Conservation (phyloP, 2,113 vertebrate genomes). For the Paradisaea rubra region DNA sequence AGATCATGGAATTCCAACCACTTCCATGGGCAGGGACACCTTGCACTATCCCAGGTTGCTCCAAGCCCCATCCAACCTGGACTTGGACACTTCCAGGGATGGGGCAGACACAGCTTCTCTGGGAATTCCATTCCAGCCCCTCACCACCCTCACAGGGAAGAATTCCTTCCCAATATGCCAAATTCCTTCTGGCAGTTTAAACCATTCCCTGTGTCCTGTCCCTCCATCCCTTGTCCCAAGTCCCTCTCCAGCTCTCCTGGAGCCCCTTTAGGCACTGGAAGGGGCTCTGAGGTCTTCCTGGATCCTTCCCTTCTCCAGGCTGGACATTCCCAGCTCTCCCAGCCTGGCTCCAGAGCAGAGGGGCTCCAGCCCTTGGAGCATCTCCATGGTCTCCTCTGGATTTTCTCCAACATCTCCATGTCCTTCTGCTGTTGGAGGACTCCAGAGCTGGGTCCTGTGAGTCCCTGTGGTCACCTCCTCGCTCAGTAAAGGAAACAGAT, state of each 20-base stretch:
- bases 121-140: rapidly evolving
- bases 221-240: rapidly evolving
- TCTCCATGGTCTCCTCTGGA: background rate
- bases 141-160: rapidly evolving
- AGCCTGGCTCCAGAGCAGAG: background rate
- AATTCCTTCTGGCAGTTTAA: background rate
- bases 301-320: background rate
- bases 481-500: background rate
- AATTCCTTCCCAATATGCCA: background rate
- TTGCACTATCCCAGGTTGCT: background rate
- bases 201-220: background rate
- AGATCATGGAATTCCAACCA: background rate
- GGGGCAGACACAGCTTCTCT: background rate
- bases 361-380: background rate
- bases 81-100: background rate
- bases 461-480: background rate
- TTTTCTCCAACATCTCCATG: rapidly evolving
- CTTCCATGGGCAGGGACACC: background rate
- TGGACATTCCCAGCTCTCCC: background rate
- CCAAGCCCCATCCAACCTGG: rapidly evolving
- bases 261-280: background rate
- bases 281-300: background rate
- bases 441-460: background rate
- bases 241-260: background rate
- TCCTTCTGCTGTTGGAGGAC: background rate